Percentiles rank a stretch among this genome's conserved stretches.
Evolutionary conservation across 64 coral and sea anemone species (phyloP).

Genomic region (Pachyseris speciosa): DNA sequence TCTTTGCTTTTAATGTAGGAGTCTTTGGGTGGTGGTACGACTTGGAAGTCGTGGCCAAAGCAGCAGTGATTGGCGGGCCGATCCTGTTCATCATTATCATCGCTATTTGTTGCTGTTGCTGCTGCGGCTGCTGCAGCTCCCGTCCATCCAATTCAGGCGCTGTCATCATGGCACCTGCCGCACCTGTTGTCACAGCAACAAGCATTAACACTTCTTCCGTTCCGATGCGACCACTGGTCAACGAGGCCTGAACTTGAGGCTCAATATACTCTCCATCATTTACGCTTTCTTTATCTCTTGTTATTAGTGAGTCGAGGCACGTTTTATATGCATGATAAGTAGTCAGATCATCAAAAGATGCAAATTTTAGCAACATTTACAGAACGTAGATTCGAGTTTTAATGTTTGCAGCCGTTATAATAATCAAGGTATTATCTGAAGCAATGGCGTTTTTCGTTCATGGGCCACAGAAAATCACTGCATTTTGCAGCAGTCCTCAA

Average conservation of each 20-base stretch:
- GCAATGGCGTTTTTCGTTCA: no score
- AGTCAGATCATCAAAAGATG: no score
- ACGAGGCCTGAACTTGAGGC: not conserved
- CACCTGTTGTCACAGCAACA: slow-evolving; percentile 11
- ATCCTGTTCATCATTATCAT: not conserved
- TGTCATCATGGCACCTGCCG: not conserved
- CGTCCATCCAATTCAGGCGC: not conserved
- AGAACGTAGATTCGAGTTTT: no score
- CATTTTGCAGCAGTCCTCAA: no score
- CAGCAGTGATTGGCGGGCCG: not conserved
- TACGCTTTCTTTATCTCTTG: not conserved
- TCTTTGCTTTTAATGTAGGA: not conserved
- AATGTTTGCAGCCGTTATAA: no score
- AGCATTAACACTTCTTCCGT: not conserved
- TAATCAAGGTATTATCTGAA: no score
- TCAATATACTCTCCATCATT: not conserved
- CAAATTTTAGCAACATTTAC: no score
- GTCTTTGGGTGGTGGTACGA: not conserved
- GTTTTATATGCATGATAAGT: no score
- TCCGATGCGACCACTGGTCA: slow-evolving; percentile 4
- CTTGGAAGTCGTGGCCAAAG: not conserved
- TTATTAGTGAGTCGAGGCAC: no score
- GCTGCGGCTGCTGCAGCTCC: not conserved
- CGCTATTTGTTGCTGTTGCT: not conserved
- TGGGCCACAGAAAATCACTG: no score